phyloP scores from a whole-genome alignment of 2,888 invertebrate genomes.

The Punctoribates punctum region DNA sequence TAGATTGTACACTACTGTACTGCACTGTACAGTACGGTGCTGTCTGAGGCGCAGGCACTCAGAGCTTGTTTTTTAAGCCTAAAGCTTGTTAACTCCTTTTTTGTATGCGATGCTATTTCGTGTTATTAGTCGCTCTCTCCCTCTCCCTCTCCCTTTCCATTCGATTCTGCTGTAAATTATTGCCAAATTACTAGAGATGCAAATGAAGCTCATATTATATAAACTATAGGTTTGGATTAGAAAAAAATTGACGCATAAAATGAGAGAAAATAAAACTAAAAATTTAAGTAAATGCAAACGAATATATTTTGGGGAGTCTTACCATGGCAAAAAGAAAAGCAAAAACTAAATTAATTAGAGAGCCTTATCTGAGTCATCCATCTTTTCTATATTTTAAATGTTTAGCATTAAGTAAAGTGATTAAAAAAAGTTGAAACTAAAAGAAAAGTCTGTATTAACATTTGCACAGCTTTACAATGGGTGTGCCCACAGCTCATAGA shows the following conservation, averaged over 20 bases:
- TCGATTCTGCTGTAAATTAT: slow-evolving; percentile 26
- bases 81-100: slow-evolving; percentile 34
- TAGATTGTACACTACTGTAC: slow-evolving; percentile 27
- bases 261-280: neutral
- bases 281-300: neutral
- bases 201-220: slow-evolving; percentile 27
- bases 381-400: neutral
- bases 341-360: slow-evolving; percentile 27
- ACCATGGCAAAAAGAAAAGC: neutral
- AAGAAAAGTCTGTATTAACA: neutral
- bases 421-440: slow-evolving; percentile 20
- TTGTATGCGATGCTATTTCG: slow-evolving; percentile 24
- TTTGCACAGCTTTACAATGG: slow-evolving; percentile 20
- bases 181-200: slow-evolving; percentile 24
- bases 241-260: slow-evolving; percentile 17
- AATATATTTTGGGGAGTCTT: slow-evolving; percentile 13
- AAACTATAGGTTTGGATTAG: slow-evolving; percentile 9
- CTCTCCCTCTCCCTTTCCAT: neutral
- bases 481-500: slow-evolving; percentile 17
- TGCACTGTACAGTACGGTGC: too few relatives aligned
- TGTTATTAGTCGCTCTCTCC: slow-evolving; percentile 21
- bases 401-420: slow-evolving; percentile 24
- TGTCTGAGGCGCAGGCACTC: slow-evolving; percentile 12
- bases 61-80: slow-evolving; percentile 30
- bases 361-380: slow-evolving; percentile 16